Evolutionary conservation across 2,797 vertebrate species (phyloP).

Genomic region (Phoxinus dragarum): DNA sequence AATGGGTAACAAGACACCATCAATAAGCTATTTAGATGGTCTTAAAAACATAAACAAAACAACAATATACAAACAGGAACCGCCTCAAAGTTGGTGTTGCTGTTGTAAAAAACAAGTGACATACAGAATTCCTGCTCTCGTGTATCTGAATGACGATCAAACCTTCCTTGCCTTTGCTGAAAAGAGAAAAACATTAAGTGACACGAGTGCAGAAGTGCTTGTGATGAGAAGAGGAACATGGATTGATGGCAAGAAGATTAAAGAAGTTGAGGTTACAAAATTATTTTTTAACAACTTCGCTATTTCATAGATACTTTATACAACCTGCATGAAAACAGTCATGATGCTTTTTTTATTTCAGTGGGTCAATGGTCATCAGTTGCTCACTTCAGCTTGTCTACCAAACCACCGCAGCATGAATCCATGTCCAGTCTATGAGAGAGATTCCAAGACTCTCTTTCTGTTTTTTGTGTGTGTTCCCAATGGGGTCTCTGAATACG

Average conservation of each 20-base stretch:
- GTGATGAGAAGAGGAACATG: conserved; percentile 37
- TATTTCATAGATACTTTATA: background rate
- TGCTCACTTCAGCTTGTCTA: conserved; percentile 45
- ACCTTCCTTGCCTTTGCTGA: conserved; percentile 90
- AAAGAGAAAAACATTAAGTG: conserved; percentile 78
- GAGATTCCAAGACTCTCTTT: conserved; percentile 63
- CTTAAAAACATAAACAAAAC: conserved; percentile 61
- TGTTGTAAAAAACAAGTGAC: conserved; percentile 70
- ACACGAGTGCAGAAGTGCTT: conserved; percentile 68
- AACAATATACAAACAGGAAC: conserved; percentile 75
- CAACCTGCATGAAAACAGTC: background rate
- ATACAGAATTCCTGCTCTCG: conserved; percentile 88
- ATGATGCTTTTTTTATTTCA: conserved; percentile 37
- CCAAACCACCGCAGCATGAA: conserved; percentile 78
- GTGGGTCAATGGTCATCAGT: conserved; percentile 46
- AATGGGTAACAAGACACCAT: background rate
- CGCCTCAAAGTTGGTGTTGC: conserved; percentile 1
- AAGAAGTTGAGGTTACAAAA: conserved; percentile 25
- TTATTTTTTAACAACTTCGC: background rate
- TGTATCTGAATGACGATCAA: conserved; percentile 75
- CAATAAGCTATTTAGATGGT: background rate
- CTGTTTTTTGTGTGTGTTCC: conserved; percentile 82
- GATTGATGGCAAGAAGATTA: background rate
- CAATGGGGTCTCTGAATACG: conserved; percentile 52
- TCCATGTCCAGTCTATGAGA: conserved; percentile 79